Percentiles rank a stretch among this genome's conserved stretches.
Evolutionary conservation across 2,888 invertebrate species (phyloP).

Genomic region (Urechis unicinctus): DNA sequence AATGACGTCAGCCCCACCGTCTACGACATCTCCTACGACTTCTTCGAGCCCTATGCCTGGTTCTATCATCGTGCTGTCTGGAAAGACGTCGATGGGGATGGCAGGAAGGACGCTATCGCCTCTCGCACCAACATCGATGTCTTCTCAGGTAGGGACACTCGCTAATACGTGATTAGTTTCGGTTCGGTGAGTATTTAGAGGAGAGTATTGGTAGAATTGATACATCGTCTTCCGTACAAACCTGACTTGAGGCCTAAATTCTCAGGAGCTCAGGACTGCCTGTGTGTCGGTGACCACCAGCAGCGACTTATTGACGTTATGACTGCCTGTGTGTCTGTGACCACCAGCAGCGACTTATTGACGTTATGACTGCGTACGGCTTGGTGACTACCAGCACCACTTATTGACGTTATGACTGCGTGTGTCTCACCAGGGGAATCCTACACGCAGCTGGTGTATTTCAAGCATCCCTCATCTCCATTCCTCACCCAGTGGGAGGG

Average conservation of each 20-base stretch:
- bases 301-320: too few species aligned
- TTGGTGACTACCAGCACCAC: too few species aligned
- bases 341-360: too few species aligned
- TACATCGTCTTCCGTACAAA: too few species aligned
- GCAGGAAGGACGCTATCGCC: slow-evolving; percentile 26
- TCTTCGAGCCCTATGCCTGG: slow-evolving; percentile 19
- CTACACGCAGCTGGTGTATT: slow-evolving; percentile 28
- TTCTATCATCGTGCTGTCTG: slow-evolving; percentile 29
- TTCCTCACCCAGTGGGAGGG: slow-evolving; percentile 23
- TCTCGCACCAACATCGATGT: slow-evolving; percentile 15
- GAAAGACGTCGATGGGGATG: slow-evolving; percentile 31
- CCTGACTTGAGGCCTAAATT: too few species aligned
- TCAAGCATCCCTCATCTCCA: slow-evolving; percentile 25
- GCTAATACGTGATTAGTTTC: neutral
- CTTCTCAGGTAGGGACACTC: neutral
- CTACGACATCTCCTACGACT: slow-evolving; percentile 4
- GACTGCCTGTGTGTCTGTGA: too few species aligned
- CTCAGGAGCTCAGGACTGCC: too few species aligned
- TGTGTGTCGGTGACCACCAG: too few species aligned
- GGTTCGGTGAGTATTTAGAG: too few species aligned
- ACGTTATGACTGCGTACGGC: too few species aligned
- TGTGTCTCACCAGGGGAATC: slow-evolving; percentile 19
- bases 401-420: too few species aligned
- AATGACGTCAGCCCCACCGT: slow-evolving; percentile 9
- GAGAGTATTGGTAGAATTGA: too few species aligned